These are phyloP conservation scores for Sitobion miscanthi DNA, from an alignment of 1,140 invertebrate species.

Conservation along the genomic window DNA sequence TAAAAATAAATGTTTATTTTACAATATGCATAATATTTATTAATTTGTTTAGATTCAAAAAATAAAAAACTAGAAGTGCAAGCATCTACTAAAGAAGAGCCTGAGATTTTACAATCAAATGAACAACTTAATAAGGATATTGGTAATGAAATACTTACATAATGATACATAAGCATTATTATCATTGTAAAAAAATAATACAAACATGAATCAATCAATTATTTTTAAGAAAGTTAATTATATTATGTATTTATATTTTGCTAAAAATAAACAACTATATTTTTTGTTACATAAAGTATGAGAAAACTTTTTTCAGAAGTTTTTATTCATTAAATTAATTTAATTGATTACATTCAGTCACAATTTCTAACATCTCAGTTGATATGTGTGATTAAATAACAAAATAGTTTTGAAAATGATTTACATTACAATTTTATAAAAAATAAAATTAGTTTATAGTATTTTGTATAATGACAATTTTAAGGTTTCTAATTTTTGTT, in stretches of 20 bases:
- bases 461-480: too few species aligned
- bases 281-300: background rate
- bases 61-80: background rate
- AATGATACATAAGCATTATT: background rate
- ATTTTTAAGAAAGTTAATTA: background rate
- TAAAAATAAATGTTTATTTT: background rate
- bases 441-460: too few species aligned
- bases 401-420: background rate
- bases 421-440: too few species aligned
- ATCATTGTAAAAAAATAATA: background rate
- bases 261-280: background rate
- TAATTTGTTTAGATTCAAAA: constrained; percentile 14
- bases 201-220: background rate
- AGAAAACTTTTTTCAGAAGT: background rate
- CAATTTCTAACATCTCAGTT: background rate
- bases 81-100: background rate
- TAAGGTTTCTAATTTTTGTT: too few species aligned
- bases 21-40: background rate
- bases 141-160: background rate
- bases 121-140: background rate
- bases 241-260: background rate
- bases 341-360: background rate
- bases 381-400: background rate
- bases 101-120: background rate
- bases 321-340: background rate